Base-by-base conservation (phyloP, 2,113 vertebrate species). In the Toxotes jaculatrix region DNA sequence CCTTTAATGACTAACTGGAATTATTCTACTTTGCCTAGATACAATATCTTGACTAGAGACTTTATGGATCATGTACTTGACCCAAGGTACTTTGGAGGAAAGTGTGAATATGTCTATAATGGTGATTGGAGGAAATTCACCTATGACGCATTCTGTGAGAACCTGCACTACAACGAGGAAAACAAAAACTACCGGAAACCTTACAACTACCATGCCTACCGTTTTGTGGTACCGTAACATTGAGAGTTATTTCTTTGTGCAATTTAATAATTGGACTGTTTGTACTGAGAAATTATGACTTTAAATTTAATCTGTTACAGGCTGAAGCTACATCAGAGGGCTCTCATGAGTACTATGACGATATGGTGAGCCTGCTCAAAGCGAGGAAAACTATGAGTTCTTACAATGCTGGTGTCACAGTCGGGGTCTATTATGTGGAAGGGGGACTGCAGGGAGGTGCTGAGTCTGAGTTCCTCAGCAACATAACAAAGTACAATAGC, bases 121-220 rank as follows among this genome's bases (percentile, higher is more conserved):
- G 97, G 97, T 1, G 97, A 99, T 59, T 99, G 98, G 98, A 94
- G 96, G 69, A 93, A 96, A 63, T 95, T 98, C 73, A 92, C 66
- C 0, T 99, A 98, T 0, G 96, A 98, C 0, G 31, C 95, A 0
- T 66, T 90, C 21, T 99, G 98, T 14, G 97, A 99, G 83, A 95
- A 60, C 10, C 93, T 99, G 64, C 93, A 96, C 79, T 97, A 98
- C 3, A 96, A 95, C 0, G 96, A 97, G 0, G 96, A 97, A 0
- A 96, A 98, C 75, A 99, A 98, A 78, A 97, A 98, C 79, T 99
- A 95, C 87, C 92, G 97, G 77, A 97, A 97, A 80, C 97, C 98
- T 0, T 96, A 97, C 93, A 99, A 99, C 91, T 96, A 97, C 72
- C 96, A 97, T 9, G 4, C 90, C 0, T 99, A 97, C 87, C 96